These are phyloP conservation scores for Phyllostomus discolor DNA, from an alignment of 2,113 vertebrate species.

Conservation along the genomic window DNA sequence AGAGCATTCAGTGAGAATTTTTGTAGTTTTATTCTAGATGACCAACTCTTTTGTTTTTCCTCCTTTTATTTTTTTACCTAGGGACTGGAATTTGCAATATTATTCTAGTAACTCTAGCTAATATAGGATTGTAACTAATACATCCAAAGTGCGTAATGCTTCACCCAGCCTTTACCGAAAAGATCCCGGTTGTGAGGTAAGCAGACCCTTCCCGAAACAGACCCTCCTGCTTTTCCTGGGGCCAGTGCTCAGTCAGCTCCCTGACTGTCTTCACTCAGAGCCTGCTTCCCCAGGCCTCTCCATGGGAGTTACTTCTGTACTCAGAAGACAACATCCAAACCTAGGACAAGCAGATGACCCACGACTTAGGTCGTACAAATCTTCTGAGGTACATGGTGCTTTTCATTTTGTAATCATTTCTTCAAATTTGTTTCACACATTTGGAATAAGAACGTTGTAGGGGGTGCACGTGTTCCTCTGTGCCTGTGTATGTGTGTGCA, in stretches of 20 bases:
- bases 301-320: slow-evolving; percentile 20
- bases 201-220: neutral
- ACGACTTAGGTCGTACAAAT: neutral
- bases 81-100: neutral
- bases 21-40: neutral
- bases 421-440: neutral
- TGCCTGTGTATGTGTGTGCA: neutral
- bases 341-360: neutral
- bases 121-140: neutral
- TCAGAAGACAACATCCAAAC: slow-evolving; percentile 19
- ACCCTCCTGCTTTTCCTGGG: slow-evolving; percentile 26
- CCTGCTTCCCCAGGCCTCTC: neutral
- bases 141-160: slow-evolving; percentile 41
- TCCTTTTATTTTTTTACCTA: neutral
- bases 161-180: slow-evolving; percentile 42
- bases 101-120: neutral
- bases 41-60: neutral
- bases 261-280: slow-evolving; percentile 5
- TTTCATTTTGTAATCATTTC: slow-evolving; percentile 46
- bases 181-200: slow-evolving; percentile 27
- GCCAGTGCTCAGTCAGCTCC: neutral
- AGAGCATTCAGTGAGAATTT: neutral
- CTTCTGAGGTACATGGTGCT: slow-evolving; percentile 51
- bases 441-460: neutral
- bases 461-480: neutral